Percentiles rank a stretch among this genome's conserved stretches.
Conservation (phyloP, 92 coral and sea anemone species). For the Phenganax marumi region DNA sequence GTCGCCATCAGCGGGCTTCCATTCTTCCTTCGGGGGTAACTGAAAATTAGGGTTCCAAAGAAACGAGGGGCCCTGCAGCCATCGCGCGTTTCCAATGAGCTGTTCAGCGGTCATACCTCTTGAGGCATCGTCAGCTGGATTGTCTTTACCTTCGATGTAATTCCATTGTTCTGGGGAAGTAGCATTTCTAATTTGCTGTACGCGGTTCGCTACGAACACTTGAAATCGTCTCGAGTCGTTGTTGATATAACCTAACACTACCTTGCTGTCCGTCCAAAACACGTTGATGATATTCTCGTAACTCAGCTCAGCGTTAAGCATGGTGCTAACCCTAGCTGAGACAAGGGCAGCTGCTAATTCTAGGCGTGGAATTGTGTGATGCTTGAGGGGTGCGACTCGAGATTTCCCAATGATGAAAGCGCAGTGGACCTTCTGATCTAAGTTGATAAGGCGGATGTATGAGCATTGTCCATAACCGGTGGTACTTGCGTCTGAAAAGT, state of each 20-base stretch:
- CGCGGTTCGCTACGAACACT: constrained; percentile 4
- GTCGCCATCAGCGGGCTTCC: neutral
- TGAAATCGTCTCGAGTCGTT: constrained; percentile 6
- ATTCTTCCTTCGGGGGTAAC: neutral
- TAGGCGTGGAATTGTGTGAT: neutral
- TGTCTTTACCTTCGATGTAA: neutral
- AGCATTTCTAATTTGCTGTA: neutral
- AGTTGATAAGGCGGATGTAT: neutral
- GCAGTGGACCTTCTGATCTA: neutral
- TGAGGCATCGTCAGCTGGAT: constrained; percentile 19
- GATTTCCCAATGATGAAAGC: constrained; percentile 9
- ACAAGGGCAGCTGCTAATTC: constrained; percentile 2
- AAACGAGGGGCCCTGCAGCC: neutral
- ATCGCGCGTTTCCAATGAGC: neutral
- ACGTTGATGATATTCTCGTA: neutral
- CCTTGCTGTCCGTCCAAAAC: constrained; percentile 14
- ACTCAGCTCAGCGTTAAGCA: neutral
- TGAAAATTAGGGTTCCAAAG: neutral
- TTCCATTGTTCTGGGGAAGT: constrained; percentile 4
- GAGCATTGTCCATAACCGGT: no score
- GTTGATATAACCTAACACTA: neutral
- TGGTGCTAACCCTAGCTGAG: neutral
- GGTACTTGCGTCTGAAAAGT: no score
- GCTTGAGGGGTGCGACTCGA: neutral
- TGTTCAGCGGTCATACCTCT: neutral